Base-by-base conservation (phyloP, 2,113 vertebrate genomes). In the Irena cyanogastra region DNA sequence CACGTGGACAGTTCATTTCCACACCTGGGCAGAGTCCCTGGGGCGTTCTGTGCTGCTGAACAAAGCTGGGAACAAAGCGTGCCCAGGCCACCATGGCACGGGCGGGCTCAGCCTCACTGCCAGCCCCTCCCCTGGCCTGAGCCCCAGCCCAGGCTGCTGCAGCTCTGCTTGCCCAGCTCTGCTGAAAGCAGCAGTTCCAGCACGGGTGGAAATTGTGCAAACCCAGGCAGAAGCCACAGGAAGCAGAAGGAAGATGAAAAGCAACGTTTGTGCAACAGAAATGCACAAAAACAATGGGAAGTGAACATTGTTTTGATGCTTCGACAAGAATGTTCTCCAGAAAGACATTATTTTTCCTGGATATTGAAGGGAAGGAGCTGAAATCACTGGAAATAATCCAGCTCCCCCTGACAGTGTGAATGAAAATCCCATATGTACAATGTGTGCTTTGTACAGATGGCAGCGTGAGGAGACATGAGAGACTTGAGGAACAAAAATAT, bases 361-460 rank as follows among this genome's bases (percentile, higher is more conserved):
- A 66, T 78, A 53, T 50, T 31, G 76, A 89, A 70, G 57, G 70
- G 45, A 94, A 90, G 79, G 64, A 93, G 60, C 12, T 90, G 78
- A 86, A 76, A 21, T 47, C 65, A 37, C 75, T 66, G 77, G 86
- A 87, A 80, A 65, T 61, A 82, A 41, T 37, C 79, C 82, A 95
- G 44, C 72, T 93, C 35, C 64, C 45, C 21, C 41, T 56, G 39
- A 68, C 44, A 95, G 74, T 8, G n/a, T 15, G 74, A 89, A 71
- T 92, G 60, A 93, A 92, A 93, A 57, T 54, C 83, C 89, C 89
- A 68, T 79, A 68, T 87, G 93, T 71, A 49, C 87, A 71, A 31
- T 11, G 74, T 75, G 77, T 92, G 83, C 94, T 87, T 82, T 63
- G 83, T 56, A 68, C 94, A 96, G 87, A 93, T 93, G 91, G 92